A percentile compares a stretch with the other conserved stretches of the same genome.
Conservation (phyloP, 1,140 invertebrate species). For the Zaprionus ornatus region DNA sequence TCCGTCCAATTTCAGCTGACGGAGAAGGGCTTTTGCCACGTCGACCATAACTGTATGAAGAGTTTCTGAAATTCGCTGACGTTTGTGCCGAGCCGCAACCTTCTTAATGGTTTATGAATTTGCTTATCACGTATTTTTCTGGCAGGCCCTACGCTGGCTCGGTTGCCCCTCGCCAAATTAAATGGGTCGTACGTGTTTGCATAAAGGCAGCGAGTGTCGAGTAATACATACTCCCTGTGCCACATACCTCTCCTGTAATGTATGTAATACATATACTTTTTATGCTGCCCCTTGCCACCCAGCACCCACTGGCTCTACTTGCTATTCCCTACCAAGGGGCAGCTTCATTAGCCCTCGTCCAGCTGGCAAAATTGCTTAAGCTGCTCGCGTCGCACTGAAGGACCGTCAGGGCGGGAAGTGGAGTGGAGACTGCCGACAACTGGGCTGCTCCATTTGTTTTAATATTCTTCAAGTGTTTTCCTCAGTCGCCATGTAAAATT, state of each 20-base stretch:
- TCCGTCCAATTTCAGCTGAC: background rate
- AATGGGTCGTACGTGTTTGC: constrained; percentile 76
- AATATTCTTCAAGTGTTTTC: constrained; percentile 70
- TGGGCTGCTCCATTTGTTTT: constrained; percentile 54
- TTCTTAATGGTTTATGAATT: constrained; percentile 77
- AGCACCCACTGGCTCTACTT: background rate
- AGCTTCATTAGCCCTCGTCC: constrained; percentile 41
- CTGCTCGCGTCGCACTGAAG: constrained; percentile 31
- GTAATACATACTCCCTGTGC: constrained; percentile 4
- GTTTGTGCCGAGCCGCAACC: constrained; percentile 61
- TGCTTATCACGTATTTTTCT: constrained; percentile 77
- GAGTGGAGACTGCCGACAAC: background rate
- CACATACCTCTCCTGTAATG: constrained; percentile 5
- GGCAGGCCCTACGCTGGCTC: constrained; percentile 59
- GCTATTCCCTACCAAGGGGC: constrained; percentile 10
- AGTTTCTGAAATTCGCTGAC: constrained; percentile 52
- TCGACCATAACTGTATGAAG: background rate
- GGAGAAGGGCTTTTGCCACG: background rate
- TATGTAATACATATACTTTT: constrained; percentile 18
- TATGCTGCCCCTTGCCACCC: background rate
- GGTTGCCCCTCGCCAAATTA: constrained; percentile 71
- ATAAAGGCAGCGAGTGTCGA: constrained; percentile 51
- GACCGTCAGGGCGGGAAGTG: background rate
- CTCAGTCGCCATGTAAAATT: constrained; percentile 62
- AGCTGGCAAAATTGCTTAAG: constrained; percentile 34